Evolutionary conservation across 2,797 vertebrate genomes (phyloP).

Genomic region (Tiaroga cobitis): DNA sequence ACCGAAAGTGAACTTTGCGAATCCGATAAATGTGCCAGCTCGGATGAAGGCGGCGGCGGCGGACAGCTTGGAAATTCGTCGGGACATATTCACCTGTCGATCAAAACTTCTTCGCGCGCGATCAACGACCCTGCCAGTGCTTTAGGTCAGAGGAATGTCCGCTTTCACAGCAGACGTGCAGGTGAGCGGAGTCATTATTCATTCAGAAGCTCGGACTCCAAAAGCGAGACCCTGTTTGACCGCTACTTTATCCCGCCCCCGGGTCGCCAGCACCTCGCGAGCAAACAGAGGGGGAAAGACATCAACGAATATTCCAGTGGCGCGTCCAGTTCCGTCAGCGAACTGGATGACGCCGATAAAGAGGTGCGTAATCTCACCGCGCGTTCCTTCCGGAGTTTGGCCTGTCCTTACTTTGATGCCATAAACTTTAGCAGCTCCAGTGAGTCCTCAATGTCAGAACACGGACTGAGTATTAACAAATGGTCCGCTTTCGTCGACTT

Average conservation of each 20-base stretch:
- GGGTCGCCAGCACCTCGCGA: conserved; percentile 87
- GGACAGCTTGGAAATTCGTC: conserved; percentile 73
- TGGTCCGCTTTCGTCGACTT: conserved; percentile 93
- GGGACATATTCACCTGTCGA: conserved; percentile 88
- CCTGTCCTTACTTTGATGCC: conserved; percentile 93
- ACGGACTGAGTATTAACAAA: conserved; percentile 84
- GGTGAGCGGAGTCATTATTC: conserved; percentile 86
- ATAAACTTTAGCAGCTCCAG: conserved; percentile 89
- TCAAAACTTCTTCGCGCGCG: conserved; percentile 85
- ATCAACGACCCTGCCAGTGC: conserved; percentile 82
- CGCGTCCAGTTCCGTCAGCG: conserved; percentile 94
- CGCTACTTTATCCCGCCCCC: conserved; percentile 85
- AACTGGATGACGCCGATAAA: conserved; percentile 96
- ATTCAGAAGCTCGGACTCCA: conserved; percentile 80
- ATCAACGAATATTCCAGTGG: conserved; percentile 93
- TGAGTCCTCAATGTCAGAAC: conserved; percentile 91
- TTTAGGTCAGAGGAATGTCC: conserved; percentile 75
- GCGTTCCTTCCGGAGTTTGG: conserved; percentile 93
- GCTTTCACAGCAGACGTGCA: conserved; percentile 79
- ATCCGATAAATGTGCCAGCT: conserved; percentile 77
- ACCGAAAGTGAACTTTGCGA: conserved; percentile 82
- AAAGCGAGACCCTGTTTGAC: conserved; percentile 75
- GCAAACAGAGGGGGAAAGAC: conserved; percentile 82
- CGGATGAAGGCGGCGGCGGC: conserved; percentile 75
- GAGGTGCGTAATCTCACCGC: conserved; percentile 96